Evolutionary conservation across 2,113 vertebrate species (phyloP), one percentile per base, ranked within the genome.

Genomic region (Crotalus helleri): DNA sequence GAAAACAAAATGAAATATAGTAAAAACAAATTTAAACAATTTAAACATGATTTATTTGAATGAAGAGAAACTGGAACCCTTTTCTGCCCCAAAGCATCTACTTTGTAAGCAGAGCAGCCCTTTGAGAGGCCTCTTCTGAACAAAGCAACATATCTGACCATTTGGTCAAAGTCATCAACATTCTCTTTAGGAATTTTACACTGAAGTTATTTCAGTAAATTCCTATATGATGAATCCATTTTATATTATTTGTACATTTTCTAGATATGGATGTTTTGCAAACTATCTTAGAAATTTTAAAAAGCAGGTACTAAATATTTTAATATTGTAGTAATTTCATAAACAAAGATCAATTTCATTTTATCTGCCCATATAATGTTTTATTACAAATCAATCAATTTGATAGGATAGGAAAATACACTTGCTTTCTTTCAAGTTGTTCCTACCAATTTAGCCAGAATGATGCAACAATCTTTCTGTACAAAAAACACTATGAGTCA

Each of bases 391-490:
- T 3, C 15, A 0, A 1, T n/a, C 15, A 19, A 24, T 19, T 46
- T 33, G 1, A 39, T 39, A 44, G 13, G 49, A 54, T 39, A 0
- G 6, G 8, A 89, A 2, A n/a, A n/a, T 17, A 2, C 13, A 5
- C 64, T 51, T 51, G 29, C 26, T 64, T 74, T 19, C n/a, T 15
- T 44, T 19, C 74, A 39, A 39, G 17, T 81, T 81, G 17, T 81
- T 39, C 7, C 33, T 81, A 81, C 15, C 17, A 39, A 81, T 44
- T 39, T 21, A 81, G 74, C 17, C 33, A 44, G 15, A 33, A 39
- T 81, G 17, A 81, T 44, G 74, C 74, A 81, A 81, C 39, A 19
- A 85, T 24, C 92, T 93, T 94, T 69, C 88, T 95, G 88, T 94
- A 94, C 39, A 0, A 0, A 88, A 92, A 86, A 61, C 94, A 88